Percentiles rank a stretch among this genome's conserved stretches.
These are phyloP conservation scores for Thermophis baileyi DNA, from an alignment of 2,113 vertebrate species.

Conservation along the genomic window DNA sequence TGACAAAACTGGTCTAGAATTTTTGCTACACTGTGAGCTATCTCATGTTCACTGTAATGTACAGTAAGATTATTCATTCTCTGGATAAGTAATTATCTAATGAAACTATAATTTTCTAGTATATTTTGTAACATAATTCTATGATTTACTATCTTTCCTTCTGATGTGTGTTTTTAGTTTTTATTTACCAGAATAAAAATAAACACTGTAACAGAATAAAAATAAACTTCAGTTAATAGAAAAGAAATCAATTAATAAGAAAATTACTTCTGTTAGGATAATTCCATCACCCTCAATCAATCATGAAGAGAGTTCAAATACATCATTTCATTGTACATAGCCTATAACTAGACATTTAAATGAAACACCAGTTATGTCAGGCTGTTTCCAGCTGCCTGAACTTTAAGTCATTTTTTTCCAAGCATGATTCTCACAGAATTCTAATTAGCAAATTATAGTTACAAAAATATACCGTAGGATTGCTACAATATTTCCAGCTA, in stretches of 20 bases:
- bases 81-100: not conserved
- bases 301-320: not conserved
- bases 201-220: not conserved
- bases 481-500: not conserved
- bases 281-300: not conserved
- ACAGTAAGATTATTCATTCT: not conserved
- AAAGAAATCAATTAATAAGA: not conserved
- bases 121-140: not conserved
- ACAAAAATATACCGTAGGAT: not conserved
- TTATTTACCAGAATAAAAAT: not conserved
- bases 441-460: not conserved
- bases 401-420: not conserved
- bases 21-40: not conserved
- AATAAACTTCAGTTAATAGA: not conserved
- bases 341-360: not conserved
- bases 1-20: not conserved
- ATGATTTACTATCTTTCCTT: constrained; percentile 4
- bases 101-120: not conserved
- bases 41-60: not conserved
- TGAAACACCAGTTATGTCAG: not conserved
- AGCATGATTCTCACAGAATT: not conserved
- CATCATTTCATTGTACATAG: not conserved
- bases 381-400: not conserved
- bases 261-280: not conserved
- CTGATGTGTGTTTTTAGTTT: not conserved